Conservation (phyloP, 2,797 vertebrate species). For the Gila robusta region DNA sequence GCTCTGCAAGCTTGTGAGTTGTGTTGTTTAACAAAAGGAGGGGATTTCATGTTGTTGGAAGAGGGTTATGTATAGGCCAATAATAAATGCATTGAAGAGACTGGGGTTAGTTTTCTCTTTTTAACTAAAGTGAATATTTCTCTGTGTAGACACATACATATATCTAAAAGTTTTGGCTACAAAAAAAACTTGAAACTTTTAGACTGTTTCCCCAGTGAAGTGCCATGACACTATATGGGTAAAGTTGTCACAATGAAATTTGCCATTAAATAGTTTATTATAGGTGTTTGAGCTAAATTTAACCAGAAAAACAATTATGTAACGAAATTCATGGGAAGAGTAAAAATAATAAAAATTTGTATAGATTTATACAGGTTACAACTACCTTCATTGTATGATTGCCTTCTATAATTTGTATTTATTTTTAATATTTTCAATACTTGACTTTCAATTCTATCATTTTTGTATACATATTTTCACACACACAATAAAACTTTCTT, state of each 20-base stretch:
- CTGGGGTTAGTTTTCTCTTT: not conserved
- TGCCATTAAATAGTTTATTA: not conserved
- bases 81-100: not conserved
- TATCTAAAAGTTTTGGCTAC: not conserved
- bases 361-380: not conserved
- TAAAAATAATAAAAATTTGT: not conserved
- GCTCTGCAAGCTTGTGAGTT: slow-evolving; percentile 54
- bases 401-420: not conserved
- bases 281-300: not conserved
- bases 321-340: not conserved
- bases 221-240: not conserved
- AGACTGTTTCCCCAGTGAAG: not conserved
- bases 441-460: not conserved
- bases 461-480: not conserved
- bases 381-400: not conserved
- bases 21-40: slow-evolving; percentile 37
- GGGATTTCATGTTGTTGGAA: slow-evolving; percentile 13
- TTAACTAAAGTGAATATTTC: not conserved
- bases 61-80: not conserved
- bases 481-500: not conserved
- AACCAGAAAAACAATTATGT: too few species aligned
- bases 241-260: not conserved
- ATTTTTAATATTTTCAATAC: not conserved
- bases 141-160: not conserved
- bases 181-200: not conserved